Evolutionary conservation across 2,888 invertebrate species (phyloP).

Genomic region (Drosophila pseudotalamancana): DNA sequence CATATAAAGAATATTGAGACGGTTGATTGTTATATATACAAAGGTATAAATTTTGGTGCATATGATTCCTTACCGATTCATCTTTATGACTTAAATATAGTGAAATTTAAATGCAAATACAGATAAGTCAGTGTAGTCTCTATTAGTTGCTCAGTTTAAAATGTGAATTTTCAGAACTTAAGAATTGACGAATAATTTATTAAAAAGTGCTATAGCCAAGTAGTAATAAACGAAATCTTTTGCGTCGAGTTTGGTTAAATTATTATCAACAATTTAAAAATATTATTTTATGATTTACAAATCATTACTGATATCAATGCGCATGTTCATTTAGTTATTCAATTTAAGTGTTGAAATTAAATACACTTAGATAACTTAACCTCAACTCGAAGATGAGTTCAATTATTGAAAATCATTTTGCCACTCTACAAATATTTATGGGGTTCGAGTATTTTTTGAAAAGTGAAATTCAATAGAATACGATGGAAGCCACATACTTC

Average conservation of each 20-base stretch:
- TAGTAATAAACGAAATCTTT: not conserved
- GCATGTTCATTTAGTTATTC: not conserved
- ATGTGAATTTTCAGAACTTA: not conserved
- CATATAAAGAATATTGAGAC: too few relatives aligned
- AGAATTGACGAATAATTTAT: not conserved
- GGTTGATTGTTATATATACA: too few relatives aligned
- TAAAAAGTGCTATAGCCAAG: not conserved
- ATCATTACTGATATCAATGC: not conserved
- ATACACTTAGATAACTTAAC: not conserved
- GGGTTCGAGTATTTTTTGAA: conserved; percentile 10
- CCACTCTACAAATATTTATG: conserved; percentile 22
- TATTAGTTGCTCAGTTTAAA: not conserved
- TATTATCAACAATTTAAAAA: not conserved
- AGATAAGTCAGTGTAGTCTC: too few relatives aligned
- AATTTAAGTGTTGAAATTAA: not conserved
- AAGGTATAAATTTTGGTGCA: too few relatives aligned
- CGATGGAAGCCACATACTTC: conserved; percentile 22
- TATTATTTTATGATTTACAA: not conserved
- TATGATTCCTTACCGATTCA: too few relatives aligned
- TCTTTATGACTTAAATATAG: too few relatives aligned
- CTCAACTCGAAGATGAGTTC: not conserved
- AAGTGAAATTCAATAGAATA: conserved; percentile 33
- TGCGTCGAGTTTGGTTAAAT: not conserved
- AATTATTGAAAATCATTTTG: conserved; percentile 21
- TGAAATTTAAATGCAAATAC: too few relatives aligned